Evolutionary conservation across 1,140 invertebrate species (phyloP).

Genomic region (Pinna nobilis): DNA sequence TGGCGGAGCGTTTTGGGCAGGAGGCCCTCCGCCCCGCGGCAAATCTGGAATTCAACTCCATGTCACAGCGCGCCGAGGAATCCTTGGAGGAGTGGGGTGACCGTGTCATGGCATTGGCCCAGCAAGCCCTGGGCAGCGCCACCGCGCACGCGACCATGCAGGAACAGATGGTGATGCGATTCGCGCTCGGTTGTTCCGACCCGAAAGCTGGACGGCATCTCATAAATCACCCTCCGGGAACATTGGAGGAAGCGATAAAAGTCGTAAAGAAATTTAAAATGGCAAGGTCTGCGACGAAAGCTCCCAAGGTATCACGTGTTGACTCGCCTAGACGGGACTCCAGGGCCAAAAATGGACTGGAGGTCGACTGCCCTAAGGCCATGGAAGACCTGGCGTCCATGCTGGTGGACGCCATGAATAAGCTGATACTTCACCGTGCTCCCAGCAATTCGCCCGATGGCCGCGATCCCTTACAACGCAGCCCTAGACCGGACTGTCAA

Average conservation of each 20-base stretch:
- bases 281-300: not conserved
- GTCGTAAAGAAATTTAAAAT: not conserved
- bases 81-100: not conserved
- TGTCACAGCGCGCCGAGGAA: not conserved
- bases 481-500: not conserved
- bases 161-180: not conserved
- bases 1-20: not conserved
- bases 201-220: not conserved
- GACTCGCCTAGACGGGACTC: not conserved
- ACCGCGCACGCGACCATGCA: not conserved
- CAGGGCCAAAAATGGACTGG: not conserved
- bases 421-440: not conserved
- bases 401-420: not conserved
- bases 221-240: not conserved
- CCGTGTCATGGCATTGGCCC: not conserved
- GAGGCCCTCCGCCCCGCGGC: not conserved
- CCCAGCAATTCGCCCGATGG: not conserved
- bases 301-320: not conserved
- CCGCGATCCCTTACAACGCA: not conserved
- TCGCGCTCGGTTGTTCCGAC: not conserved
- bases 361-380: not conserved
- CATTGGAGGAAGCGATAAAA: not conserved
- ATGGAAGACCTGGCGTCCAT: not conserved
- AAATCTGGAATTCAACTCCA: slow-evolving; percentile 2
- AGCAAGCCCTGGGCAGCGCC: not conserved